Evolutionary conservation across 1,140 invertebrate species (phyloP).

Genomic region (Lasioglossum albipes): DNA sequence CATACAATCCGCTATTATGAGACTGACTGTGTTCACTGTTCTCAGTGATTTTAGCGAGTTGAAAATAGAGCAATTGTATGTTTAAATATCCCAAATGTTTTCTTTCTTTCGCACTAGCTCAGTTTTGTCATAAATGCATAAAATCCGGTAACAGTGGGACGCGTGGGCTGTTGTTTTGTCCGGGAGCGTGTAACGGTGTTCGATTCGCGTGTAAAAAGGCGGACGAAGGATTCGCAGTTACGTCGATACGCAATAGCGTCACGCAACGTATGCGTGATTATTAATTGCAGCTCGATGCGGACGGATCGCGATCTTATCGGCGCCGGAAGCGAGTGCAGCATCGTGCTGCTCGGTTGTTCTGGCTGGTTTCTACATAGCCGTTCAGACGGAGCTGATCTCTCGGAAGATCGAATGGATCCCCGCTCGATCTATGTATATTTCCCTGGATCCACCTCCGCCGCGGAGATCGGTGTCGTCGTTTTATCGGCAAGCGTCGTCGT

Average conservation of each 20-base stretch:
- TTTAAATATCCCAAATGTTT: too few relatives aligned
- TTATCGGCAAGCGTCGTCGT: too few relatives aligned
- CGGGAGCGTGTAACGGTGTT: not conserved
- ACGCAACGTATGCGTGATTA: conserved; percentile 75
- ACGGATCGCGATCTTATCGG: conserved; percentile 70
- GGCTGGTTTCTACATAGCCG: not conserved
- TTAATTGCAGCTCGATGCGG: conserved; percentile 69
- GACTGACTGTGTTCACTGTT: too few relatives aligned
- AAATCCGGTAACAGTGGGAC: too few relatives aligned
- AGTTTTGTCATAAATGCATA: too few relatives aligned
- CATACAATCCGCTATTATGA: too few relatives aligned
- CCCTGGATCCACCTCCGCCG: not conserved
- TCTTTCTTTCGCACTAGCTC: too few relatives aligned
- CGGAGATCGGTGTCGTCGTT: not conserved
- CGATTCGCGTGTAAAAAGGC: not conserved
- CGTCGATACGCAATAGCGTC: conserved; percentile 71
- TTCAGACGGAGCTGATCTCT: not conserved
- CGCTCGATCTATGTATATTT: not conserved
- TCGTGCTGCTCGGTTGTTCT: not conserved
- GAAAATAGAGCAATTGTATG: too few relatives aligned
- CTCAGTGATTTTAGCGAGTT: too few relatives aligned
- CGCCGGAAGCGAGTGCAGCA: conserved; percentile 60
- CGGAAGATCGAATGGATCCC: not conserved
- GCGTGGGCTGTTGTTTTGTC: too few relatives aligned
- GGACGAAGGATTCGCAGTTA: not conserved